Conservation (phyloP, 2,888 invertebrate genomes). For the Sthenelais limicola region DNA sequence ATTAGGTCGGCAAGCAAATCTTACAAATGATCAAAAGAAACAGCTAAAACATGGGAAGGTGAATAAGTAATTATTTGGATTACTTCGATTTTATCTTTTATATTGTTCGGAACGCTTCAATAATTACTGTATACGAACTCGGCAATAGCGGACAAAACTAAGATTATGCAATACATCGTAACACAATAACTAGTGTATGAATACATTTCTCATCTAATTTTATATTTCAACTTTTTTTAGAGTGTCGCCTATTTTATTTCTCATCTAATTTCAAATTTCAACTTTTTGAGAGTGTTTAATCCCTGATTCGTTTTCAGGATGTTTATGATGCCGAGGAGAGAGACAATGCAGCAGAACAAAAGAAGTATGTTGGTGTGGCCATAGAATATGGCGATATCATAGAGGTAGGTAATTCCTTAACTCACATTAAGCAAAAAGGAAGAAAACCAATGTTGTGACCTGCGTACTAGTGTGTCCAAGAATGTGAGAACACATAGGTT, state of each 20-base stretch:
- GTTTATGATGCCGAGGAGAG: conserved; percentile 1
- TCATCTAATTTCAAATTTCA: not conserved
- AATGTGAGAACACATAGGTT: too few relatives aligned
- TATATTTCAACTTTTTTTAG: too few relatives aligned
- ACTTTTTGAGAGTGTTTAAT: not conserved
- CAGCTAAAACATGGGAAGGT: not conserved
- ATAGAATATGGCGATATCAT: conserved; percentile 68
- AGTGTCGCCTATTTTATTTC: too few relatives aligned
- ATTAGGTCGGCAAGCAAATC: not conserved
- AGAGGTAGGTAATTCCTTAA: conserved; percentile 50
- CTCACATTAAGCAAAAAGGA: not conserved
- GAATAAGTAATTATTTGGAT: not conserved
- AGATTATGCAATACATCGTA: too few relatives aligned
- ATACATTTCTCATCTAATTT: too few relatives aligned
- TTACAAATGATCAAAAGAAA: not conserved
- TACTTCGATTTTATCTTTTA: not conserved
- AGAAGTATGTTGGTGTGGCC: conserved; percentile 66
- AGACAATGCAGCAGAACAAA: conserved; percentile 68
- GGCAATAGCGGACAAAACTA: too few relatives aligned
- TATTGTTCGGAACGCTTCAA: too few relatives aligned
- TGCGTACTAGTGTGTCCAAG: too few relatives aligned
- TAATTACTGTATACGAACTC: too few relatives aligned
- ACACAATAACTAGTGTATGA: too few relatives aligned
- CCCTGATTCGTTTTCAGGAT: not conserved
- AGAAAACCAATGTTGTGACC: too few relatives aligned